Evolutionary conservation across 2,888 invertebrate species (phyloP), one percentile per base, ranked within the genome.

Genomic region (Anoplius nigerrimus): DNA sequence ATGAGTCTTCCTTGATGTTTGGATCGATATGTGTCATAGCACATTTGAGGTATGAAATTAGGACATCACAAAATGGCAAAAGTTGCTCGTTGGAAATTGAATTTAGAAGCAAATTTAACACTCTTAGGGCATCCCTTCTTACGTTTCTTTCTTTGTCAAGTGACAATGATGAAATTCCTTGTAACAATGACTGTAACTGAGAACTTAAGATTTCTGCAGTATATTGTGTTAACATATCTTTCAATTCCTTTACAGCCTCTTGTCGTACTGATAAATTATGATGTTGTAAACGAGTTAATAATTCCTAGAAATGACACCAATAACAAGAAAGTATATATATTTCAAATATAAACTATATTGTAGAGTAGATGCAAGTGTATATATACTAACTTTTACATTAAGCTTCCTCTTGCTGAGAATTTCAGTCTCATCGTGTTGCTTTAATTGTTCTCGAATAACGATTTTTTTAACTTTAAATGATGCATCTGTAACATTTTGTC

Each of bases 401-500:
- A 94, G 90, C 83, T 95, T 95, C 69, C 93, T 91, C 42, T 90
- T 91, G 58, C 94, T 94, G 43, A 93, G 89, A 58, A 92, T 91
- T 81, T 93, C 92, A 5, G 89, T 86, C 20, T 89, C 89, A 81
- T 91, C 91, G 68, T 91, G 90, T 24, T 87, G 82, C 79, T 90
- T 90, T 16, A 96, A 86, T 84, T 97, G 97, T 81, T 95, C 94
- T 51, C 92, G 92, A 46, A 98, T 91, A 1, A 96, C 91, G 76
- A 98, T 97, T 84, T 96, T 95, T 82, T 95, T 95, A 0, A 97
- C 92, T 91, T 97, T 97, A 83, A 98, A 97, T 80, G 94, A 93
- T 0, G 96, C 94, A 87, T 96, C 94, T 0, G 98, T 98, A 3
- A 96, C 93, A 91, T 98, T 98, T 60, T 94, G 92, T 6, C 96